Conservation (phyloP, 2,113 vertebrate genomes). For the Anas platyrhynchos region DNA sequence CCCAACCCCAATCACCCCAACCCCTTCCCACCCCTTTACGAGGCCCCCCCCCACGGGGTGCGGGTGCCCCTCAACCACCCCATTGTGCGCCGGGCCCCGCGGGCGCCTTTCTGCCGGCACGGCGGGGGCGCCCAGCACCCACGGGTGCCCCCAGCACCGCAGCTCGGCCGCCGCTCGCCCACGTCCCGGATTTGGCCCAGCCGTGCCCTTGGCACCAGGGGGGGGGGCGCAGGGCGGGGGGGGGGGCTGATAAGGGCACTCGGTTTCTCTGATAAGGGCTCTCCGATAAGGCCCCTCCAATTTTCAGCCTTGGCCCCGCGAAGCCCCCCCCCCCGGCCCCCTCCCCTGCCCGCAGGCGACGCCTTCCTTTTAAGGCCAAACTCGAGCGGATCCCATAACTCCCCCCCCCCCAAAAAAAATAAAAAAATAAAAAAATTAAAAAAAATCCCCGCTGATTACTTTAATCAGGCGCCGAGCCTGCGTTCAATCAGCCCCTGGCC, state of each 20-base stretch:
- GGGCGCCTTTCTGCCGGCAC: neutral
- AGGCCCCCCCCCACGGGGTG: too few relatives aligned
- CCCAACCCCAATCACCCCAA: too few relatives aligned
- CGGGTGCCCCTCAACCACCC: neutral
- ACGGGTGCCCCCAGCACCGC: neutral
- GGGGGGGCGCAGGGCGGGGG: too few relatives aligned
- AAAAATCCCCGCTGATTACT: neutral
- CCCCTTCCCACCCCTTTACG: neutral
- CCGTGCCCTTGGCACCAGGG: neutral
- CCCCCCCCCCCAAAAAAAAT: too few relatives aligned
- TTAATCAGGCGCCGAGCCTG: neutral
- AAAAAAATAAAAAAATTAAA: neutral
- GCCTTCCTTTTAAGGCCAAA: constrained; percentile 64
- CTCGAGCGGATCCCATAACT: neutral
- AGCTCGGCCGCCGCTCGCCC: neutral
- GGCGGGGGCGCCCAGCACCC: neutral
- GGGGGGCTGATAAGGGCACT: too few relatives aligned
- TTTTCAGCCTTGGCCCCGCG: neutral
- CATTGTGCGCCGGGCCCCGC: neutral
- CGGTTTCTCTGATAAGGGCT: constrained; percentile 10
- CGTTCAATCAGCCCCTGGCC: neutral
- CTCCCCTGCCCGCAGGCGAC: neutral
- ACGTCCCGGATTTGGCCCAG: neutral
- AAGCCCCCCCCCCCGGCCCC: neutral
- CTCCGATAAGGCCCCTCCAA: neutral